These are phyloP conservation scores for Tiliacea citrago DNA, from an alignment of 2,888 invertebrate genomes.

Conservation along the genomic window DNA sequence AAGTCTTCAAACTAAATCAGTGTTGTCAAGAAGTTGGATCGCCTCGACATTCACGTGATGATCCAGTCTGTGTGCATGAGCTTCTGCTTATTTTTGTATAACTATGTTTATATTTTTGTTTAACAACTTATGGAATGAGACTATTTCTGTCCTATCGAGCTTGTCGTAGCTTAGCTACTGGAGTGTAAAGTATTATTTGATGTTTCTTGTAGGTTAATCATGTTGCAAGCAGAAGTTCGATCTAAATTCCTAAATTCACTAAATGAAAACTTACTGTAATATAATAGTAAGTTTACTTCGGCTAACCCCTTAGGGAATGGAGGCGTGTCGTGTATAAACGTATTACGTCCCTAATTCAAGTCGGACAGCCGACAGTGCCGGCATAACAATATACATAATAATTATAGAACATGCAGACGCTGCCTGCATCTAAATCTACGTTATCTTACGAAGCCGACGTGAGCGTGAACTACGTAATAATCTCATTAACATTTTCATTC, in stretches of 20 bases:
- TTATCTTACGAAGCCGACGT: slow-evolving; percentile 45
- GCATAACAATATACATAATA: slow-evolving; percentile 33
- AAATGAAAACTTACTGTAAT: slow-evolving; percentile 15
- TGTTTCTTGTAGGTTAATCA: background rate
- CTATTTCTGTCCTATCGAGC: background rate
- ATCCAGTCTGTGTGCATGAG: no score
- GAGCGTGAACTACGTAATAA: slow-evolving; percentile 35
- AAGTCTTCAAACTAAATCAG: no score
- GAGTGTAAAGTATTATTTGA: background rate
- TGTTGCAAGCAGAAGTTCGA: slow-evolving; percentile 20
- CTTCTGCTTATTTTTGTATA: no score
- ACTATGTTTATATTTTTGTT: no score
- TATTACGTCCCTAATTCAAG: slow-evolving; percentile 42
- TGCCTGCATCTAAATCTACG: slow-evolving; percentile 49
- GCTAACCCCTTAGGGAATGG: slow-evolving; percentile 20
- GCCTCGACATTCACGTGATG: no score
- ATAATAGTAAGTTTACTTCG: slow-evolving; percentile 10
- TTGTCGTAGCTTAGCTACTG: background rate
- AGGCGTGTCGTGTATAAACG: slow-evolving; percentile 28
- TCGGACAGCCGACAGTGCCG: slow-evolving; percentile 29
- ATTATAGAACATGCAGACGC: slow-evolving; percentile 23
- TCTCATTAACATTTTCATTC: slow-evolving; percentile 56
- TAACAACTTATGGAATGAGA: background rate
- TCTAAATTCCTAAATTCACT: slow-evolving; percentile 12
- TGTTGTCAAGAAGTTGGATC: no score